Base-by-base conservation (phyloP, 2,113 vertebrate species). In the Coryphaenoides rupestris region DNA sequence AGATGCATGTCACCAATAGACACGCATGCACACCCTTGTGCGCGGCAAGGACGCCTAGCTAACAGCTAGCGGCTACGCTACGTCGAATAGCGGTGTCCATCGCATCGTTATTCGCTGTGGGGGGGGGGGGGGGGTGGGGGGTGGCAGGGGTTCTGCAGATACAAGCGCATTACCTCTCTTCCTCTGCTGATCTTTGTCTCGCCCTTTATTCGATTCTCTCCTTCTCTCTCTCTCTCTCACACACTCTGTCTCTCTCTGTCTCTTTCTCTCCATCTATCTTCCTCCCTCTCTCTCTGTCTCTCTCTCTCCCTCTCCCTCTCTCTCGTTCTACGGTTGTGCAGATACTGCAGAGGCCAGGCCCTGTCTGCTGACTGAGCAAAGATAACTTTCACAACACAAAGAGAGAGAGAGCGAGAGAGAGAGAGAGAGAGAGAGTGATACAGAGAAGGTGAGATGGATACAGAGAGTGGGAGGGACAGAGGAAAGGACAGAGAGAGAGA, bases 361-460 rank as follows among this genome's bases (percentile, higher is more conserved):
- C 73, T 79, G 77, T 68, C 78, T 90, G 89, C 89, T 91, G 88
- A 91, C 88, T 76, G 79, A 69, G 84, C 87, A 89, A 77, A 88
- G 84, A 50, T 80, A 73, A 66, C 75, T 74, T 75, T 75, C 72
- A 68, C 55, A 56, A 45, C 33, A 28, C 50, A 24, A 40, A 60
- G 65, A 40, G 47, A 46, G 28, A 53, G 67, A 73, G 13, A 40
- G 50, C 19, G 19, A 6, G 21, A 40, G 28, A 40, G 47, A 19
- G 15, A 19, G n/a, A 55, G 58, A 24, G 13, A 54, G 46, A n/a
- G 55, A 17, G 62, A 46, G 47, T 14, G 24, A 46, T 16, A 58
- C 60, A 21, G 58, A 69, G 60, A 22, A 0, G 21, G 26, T 9
- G 17, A 63, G 22, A 50, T 19, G 26, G 60, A 60, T 63, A 24